These are phyloP conservation scores for Drosophila burlai DNA, from an alignment of 1,140 invertebrate species.

Conservation along the genomic window DNA sequence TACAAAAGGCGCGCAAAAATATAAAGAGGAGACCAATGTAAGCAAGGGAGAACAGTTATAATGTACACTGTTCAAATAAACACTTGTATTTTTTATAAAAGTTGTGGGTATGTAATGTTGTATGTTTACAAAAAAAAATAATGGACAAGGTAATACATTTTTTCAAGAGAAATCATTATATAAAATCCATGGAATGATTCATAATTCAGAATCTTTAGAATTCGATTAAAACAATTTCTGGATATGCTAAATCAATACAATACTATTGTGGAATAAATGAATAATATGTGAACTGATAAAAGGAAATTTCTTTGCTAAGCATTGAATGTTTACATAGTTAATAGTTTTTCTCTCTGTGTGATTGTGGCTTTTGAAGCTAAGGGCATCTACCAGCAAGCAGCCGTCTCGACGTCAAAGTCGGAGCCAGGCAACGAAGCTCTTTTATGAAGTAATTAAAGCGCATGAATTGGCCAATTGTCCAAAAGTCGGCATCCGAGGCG, in stretches of 20 bases:
- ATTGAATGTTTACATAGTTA: neutral
- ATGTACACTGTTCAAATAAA: conserved; percentile 9
- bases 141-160: no score
- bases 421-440: conserved; percentile 47
- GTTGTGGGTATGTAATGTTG: neutral
- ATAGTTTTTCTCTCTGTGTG: conserved; percentile 12
- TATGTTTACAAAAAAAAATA: neutral
- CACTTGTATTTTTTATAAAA: neutral
- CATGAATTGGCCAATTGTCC: conserved; percentile 79
- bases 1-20: conserved; percentile 66
- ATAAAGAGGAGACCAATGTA: conserved; percentile 18
- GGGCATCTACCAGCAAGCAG: conserved; percentile 30
- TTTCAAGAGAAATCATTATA: no score
- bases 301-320: neutral
- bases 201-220: no score
- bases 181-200: no score
- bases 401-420: conserved; percentile 22
- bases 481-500: conserved; percentile 33
- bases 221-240: no score
- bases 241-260: no score
- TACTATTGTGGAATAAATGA: neutral
- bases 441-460: conserved; percentile 83
- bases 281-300: neutral
- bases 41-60: conserved; percentile 34
- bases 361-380: conserved; percentile 11